Base-by-base conservation (phyloP, 2,888 invertebrate genomes). In the Eutolmus rufibarbis region DNA sequence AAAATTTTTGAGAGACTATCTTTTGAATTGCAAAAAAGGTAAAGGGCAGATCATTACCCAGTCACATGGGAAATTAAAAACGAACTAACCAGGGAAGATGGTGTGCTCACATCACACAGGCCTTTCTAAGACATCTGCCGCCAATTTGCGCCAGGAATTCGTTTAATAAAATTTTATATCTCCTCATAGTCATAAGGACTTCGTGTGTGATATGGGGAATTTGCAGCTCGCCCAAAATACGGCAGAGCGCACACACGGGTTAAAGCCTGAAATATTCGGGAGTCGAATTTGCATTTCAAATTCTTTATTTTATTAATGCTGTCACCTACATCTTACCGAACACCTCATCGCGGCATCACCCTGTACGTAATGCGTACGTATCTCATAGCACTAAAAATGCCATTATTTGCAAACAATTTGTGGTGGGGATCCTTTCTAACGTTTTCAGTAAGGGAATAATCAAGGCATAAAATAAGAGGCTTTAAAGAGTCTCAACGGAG, bases 151-250 rank as follows among this genome's bases (percentile, higher is more conserved):
- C 46, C 79, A 19, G 16, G 79, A 43, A 79, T 79, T 79, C 46
- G 79, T 79, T 51, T 79, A 79, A 79, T 79, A 79, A 79, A 79
- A 79, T 79, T 79, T 79, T 79, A 79, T 79, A 12, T 23, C 46
- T 51, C 8, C 51, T 51, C 46, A 79, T 79, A 46, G 79, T 79
- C 79, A 46, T 79, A 79, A 79, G 46, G 31, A 31, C 46, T 79
- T 28, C 51, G n/a, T 79, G 46, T 79, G 23, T 46, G 79, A 57
- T 57, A 79, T 79, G 51, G 43, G 79, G 79, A 28, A 79, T 74
- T 23, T 19, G 9, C 46, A 43, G 51, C 16, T 31, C 46, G 43
- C 31, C 46, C 4, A 23, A 57, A 57, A 23, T 57, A 5, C 4
- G 5, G 9, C 28, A 0, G 19, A 23, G 9, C 8, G 14, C 19